Evolutionary conservation across 2,888 invertebrate genomes (phyloP), one percentile per base, ranked within the genome.

Genomic region (Hydriomena furcata): DNA sequence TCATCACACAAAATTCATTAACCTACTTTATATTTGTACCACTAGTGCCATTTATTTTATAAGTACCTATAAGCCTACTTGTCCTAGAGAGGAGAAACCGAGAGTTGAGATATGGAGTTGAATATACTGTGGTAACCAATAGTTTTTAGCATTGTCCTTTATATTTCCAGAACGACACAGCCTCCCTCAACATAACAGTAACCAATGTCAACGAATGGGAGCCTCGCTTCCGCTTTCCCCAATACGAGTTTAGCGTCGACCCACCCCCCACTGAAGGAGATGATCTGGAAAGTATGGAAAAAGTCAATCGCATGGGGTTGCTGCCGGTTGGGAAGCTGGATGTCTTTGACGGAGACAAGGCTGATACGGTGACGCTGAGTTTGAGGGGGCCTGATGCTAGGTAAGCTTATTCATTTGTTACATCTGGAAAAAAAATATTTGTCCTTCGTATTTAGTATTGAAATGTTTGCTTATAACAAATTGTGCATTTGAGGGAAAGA

Each of bases 201-300:
- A 88, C 94, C 63, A 95, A 97, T 78, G 95, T 97, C 5, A 98
- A 98, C 84, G 97, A 98, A 76, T 97, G 97, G 97, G 97, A 97
- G 80, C 98, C 98, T 0, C 92, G 96, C 47, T 98, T 98, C 87
- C 93, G 95, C 0, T 94, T 95, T 81, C 94, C 96, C 3, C 95
- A 96, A 79, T 98, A 97, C 82, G 96, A 97, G 84, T 97, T 98
- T 83, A 91, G 91, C 55, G 88, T 92, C 58, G 77, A 82, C 63
- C 31, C 47, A 0, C 30, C 43, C 6, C 20, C 28, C 12, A 12
- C 7, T 11, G 30, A 1, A 53, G 52, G 80, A 65, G 17, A 17
- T 17, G 17, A 17, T 3, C 2, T 17, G 17, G 17, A 2, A 2
- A 17, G 17, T 4, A 17, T 17, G 17, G 76, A 86, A 45, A 41